Conservation (phyloP, 2,888 invertebrate species). For the Platerodrilus igneus region DNA sequence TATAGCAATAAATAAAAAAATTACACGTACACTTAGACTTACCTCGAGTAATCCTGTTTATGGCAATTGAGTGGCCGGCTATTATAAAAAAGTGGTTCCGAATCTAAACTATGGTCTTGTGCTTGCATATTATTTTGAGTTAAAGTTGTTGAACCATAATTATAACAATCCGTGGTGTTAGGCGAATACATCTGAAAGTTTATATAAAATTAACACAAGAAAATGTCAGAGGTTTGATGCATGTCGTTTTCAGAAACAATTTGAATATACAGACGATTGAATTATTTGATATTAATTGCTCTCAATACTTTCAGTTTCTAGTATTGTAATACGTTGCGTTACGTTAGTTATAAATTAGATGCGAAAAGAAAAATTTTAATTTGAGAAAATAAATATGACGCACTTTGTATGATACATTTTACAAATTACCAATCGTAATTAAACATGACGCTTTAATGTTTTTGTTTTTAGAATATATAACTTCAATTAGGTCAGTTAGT, state of each 20-base stretch:
- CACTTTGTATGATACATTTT: too few relatives aligned
- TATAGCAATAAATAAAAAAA: slow-evolving; percentile 21
- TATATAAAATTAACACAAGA: slow-evolving; percentile 12
- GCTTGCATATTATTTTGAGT: slow-evolving; percentile 48
- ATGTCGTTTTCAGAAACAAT: slow-evolving; percentile 2
- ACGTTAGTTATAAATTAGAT: too few relatives aligned
- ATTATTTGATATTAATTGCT: not conserved
- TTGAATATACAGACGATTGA: not conserved
- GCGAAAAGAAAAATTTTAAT: too few relatives aligned
- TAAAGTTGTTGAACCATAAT: slow-evolving; percentile 45
- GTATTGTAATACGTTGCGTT: too few relatives aligned
- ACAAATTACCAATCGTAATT: too few relatives aligned
- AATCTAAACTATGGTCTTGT: slow-evolving; percentile 49
- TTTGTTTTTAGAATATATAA: too few relatives aligned
- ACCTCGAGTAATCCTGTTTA: slow-evolving; percentile 56
- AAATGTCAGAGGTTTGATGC: not conserved
- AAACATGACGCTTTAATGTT: too few relatives aligned
- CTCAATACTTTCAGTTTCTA: too few relatives aligned
- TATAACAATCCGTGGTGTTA: slow-evolving; percentile 42
- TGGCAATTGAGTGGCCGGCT: slow-evolving; percentile 67
- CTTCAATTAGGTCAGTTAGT: too few relatives aligned
- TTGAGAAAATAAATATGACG: too few relatives aligned
- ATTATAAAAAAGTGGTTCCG: slow-evolving; percentile 80
- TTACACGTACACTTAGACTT: slow-evolving; percentile 21
- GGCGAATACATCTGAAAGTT: slow-evolving; percentile 43